These are phyloP conservation scores for Diadumene lineata DNA, from an alignment of 92 coral and sea anemone genomes.

Conservation along the genomic window DNA sequence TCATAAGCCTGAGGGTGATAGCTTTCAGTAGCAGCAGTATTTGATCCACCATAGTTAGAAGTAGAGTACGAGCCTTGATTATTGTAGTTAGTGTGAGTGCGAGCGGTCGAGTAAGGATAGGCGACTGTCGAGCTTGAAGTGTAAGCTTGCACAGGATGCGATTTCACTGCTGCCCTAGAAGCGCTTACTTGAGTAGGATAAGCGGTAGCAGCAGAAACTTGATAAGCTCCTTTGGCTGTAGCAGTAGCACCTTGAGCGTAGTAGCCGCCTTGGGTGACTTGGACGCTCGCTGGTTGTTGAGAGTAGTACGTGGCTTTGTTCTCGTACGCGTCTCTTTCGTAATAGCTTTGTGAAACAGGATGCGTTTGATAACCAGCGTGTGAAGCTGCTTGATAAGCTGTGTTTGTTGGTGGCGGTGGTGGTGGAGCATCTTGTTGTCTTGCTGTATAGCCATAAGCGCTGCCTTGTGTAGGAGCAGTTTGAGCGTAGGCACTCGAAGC, in stretches of 20 bases:
- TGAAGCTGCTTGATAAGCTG: slow-evolving; percentile 75
- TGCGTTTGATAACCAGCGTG: slow-evolving; percentile 85
- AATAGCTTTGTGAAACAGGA: slow-evolving; percentile 74
- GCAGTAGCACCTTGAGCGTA: slow-evolving; percentile 84
- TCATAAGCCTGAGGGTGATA: slow-evolving; percentile 97
- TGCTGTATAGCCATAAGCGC: slow-evolving; percentile 98
- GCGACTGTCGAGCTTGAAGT: slow-evolving; percentile 89
- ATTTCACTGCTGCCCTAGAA: slow-evolving; percentile 73
- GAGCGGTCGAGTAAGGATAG: slow-evolving; percentile 89
- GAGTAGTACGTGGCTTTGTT: slow-evolving; percentile 77
- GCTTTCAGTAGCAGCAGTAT: slow-evolving; percentile 57
- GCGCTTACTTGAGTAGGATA: slow-evolving; percentile 85
- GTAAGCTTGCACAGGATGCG: slow-evolving; percentile 81
- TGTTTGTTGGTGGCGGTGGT: slow-evolving; percentile 89
- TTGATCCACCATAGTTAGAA: slow-evolving; percentile 78
- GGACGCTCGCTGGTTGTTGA: slow-evolving; percentile 82
- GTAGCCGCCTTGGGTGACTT: slow-evolving; percentile 82
- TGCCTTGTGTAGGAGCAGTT: slow-evolving; percentile 72
- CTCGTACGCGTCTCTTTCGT: slow-evolving; percentile 89
- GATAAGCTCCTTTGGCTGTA: slow-evolving; percentile 81
- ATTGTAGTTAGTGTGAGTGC: slow-evolving; percentile 79
- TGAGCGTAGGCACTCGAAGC: slow-evolving; percentile 80
- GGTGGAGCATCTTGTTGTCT: slow-evolving; percentile 95
- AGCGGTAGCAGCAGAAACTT: slow-evolving; percentile 74
- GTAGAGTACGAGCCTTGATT: slow-evolving; percentile 77